phyloP scores from a whole-genome alignment of 2,888 invertebrate genomes.

The Latrodectus hesperus region DNA sequence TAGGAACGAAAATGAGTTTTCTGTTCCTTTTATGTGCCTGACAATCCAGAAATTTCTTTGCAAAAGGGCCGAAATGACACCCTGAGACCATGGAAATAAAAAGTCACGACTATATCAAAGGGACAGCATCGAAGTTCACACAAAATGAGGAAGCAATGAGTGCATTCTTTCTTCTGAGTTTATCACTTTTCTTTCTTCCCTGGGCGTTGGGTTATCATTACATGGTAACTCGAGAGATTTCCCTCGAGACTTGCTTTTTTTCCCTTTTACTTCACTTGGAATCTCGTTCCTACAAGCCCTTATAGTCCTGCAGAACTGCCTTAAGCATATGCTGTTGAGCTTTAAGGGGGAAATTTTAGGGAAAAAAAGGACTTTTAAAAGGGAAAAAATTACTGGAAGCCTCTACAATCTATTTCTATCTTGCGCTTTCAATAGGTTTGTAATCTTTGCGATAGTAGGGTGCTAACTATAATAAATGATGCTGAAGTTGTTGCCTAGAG shows the following conservation, averaged over 20 bases:
- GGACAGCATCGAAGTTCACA: slow-evolving; percentile 30
- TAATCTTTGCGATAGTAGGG: too few species aligned
- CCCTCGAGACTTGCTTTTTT: not conserved
- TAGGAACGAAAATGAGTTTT: too few species aligned
- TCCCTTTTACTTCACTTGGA: slow-evolving; percentile 6
- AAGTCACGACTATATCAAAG: slow-evolving; percentile 26
- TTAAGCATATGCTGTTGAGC: too few species aligned
- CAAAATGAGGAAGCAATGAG: slow-evolving; percentile 38
- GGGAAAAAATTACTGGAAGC: too few species aligned
- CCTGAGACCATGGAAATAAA: slow-evolving; percentile 40
- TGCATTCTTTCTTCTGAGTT: slow-evolving; percentile 32
- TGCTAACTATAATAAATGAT: too few species aligned
- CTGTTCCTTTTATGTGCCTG: too few species aligned
- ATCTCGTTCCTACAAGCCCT: not conserved
- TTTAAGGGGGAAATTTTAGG: too few species aligned
- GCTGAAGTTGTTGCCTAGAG: too few species aligned
- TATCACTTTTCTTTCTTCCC: slow-evolving; percentile 16
- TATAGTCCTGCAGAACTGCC: too few species aligned
- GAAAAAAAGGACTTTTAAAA: too few species aligned
- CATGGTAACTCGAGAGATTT: slow-evolving; percentile 8
- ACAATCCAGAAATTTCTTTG: slow-evolving; percentile 11
- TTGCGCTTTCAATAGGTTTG: too few species aligned
- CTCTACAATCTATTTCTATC: too few species aligned
- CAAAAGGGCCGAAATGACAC: slow-evolving; percentile 22
- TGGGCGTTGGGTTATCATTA: slow-evolving; percentile 20